Evolutionary conservation across 2,113 vertebrate genomes (phyloP), one percentile per base, ranked within the genome.

Genomic region (Ictalurus furcatus): DNA sequence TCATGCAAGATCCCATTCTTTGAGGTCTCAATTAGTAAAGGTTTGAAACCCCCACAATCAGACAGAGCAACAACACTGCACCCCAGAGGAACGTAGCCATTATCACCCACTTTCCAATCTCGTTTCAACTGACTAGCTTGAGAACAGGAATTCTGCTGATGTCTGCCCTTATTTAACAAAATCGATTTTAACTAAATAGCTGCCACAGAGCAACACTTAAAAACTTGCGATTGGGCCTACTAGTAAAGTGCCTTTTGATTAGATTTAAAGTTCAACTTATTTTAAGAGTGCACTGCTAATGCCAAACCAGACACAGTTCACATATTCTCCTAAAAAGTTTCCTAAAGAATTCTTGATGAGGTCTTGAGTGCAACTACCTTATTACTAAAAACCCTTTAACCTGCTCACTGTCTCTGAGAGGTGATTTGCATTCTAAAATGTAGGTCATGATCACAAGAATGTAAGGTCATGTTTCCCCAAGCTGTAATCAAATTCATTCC

Each of bases 1-100:
- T 89, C 86, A 67, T n/a, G 14, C 74, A 84, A 84, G 76, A 34
- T 74, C 73, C 69, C 85, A 78, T 34, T 91, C 91, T 90, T 91
- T 81, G 87, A 92, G 92, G 90, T 92, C 92, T 94, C 90, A 93
- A 93, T 92, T 94, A 93, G 92, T 87, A 90, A 91, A n/a, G 37
- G 83, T 92, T 91, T 91, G 85, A 85, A 81, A 34, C 63, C 87
- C 85, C 78, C 88, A 89, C 76, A 90, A 89, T 88, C 86, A 90
- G 92, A 86, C 59, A 92, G 71, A 87, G 90, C 85, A 88, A 69
- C 74, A 88, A 54, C 85, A 44, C 16, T 9, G 73, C 90, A 84
- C 93, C 88, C 92, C 52, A 63, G 92, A 92, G 93, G 92, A 90
- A 91, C 89, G 90, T 83, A 87, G 86, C 91, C 89, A 93, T 93